These are phyloP conservation scores for Sinocyclocheilus maitianheensis DNA, from an alignment of 2,113 vertebrate genomes.

Conservation along the genomic window DNA sequence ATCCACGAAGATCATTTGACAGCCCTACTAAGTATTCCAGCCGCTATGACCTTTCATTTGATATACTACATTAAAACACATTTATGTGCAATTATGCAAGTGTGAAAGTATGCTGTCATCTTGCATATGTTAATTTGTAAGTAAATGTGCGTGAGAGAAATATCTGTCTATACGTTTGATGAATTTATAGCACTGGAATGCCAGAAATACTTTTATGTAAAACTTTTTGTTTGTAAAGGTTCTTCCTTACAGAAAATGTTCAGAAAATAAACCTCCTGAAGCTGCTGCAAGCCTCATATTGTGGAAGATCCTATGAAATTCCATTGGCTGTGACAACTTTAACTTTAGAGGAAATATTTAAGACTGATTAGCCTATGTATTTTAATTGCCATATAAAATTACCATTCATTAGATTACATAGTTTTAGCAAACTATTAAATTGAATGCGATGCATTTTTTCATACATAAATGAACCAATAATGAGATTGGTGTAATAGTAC, in stretches of 20 bases:
- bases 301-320: too few species aligned
- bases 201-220: background rate
- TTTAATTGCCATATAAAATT: too few species aligned
- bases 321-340: too few species aligned
- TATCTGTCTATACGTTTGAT: background rate
- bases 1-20: conserved; percentile 1
- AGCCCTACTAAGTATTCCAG: conserved; percentile 38
- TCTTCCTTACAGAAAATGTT: background rate
- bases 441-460: too few species aligned
- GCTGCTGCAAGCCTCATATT: too few species aligned
- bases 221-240: background rate
- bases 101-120: background rate
- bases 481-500: too few species aligned
- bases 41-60: conserved; percentile 67
- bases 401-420: too few species aligned
- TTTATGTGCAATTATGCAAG: conserved; percentile 8
- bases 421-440: too few species aligned
- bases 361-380: too few species aligned
- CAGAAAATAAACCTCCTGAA: background rate
- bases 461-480: too few species aligned
- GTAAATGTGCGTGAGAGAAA: background rate
- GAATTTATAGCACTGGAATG: background rate
- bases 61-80: conserved; percentile 55
- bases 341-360: too few species aligned
- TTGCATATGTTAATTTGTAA: background rate